A percentile compares a stretch with the other conserved stretches of the same genome.
These are phyloP conservation scores for Sphaerophoria rueppellii DNA, from an alignment of 2,888 invertebrate genomes.

Conservation along the genomic window DNA sequence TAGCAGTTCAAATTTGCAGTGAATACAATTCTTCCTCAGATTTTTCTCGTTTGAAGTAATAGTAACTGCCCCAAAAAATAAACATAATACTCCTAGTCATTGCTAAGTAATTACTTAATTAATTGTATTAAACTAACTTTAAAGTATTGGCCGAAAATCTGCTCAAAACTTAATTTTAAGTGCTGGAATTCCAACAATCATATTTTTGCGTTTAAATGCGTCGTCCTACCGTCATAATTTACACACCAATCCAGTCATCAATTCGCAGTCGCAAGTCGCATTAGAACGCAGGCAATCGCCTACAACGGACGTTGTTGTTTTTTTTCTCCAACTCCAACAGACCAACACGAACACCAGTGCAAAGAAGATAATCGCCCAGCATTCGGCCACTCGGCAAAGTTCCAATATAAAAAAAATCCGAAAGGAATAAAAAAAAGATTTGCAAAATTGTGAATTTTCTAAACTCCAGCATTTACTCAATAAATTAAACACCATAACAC, in stretches of 20 bases:
- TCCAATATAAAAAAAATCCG: not conserved
- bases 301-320: constrained; percentile 8
- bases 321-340: too few relatives aligned
- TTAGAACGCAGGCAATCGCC: constrained; percentile 59
- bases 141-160: not conserved
- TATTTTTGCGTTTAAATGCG: constrained; percentile 61
- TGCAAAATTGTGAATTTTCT: constrained; percentile 35
- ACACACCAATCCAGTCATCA: constrained; percentile 57
- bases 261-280: constrained; percentile 57
- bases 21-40: not conserved
- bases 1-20: not conserved
- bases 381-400: constrained; percentile 55
- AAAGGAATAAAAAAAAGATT: constrained; percentile 29
- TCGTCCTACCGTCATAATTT: constrained; percentile 37
- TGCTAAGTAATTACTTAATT: constrained; percentile 36
- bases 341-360: constrained; percentile 21
- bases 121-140: not conserved
- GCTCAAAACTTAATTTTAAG: not conserved
- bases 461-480: constrained; percentile 1
- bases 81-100: constrained; percentile 56
- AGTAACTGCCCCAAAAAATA: constrained; percentile 8
- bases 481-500: constrained; percentile 14
- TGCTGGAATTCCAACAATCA: constrained; percentile 52
- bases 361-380: constrained; percentile 54
- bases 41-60: not conserved